Base-by-base conservation (phyloP, 2,797 vertebrate species). In the Poecilia velifera region DNA sequence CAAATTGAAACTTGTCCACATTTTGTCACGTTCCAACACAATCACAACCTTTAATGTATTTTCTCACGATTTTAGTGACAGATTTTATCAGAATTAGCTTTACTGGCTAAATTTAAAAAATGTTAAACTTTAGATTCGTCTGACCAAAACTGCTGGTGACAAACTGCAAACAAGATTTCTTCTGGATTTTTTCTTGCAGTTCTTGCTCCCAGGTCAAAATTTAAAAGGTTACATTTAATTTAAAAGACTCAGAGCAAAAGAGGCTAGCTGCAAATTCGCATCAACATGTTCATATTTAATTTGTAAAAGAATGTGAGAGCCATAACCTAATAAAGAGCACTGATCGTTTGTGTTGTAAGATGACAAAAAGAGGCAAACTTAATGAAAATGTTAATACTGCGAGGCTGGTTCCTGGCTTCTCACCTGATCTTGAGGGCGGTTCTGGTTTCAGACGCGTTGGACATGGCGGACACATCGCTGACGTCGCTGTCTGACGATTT, bases 401-500 rank as follows among this genome's bases (percentile, higher is more conserved):
- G 10, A 66, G 36, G 64, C 20, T 22, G 20, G 36, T 41, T 39
- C 9, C 66, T 43, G 66, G n/a, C 46, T 18, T 6, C 86, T 95
- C 92, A 98, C 98, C 97, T 98, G 88, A 97, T 97, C 89, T 93
- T 97, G 89, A 93, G 95, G 91, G 91, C 96, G 39, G 96, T 94
- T 84, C 96, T 92, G 0, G 95, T 95, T 1, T 97, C 97, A 84
- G 97, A 98, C 6, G 97, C 95, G 0, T 95, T 97, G 16, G 97
- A 97, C 87, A 97, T 95, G 77, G 97, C 97, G 0, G 97, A 98
- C 83, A 97, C 94, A 9, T 99, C 97, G 57, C 97, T 99, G 85
- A 99, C 95, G 70, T 99, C 97, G 13, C 97, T 98, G 95, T 98
- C 97, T 10, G 97, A 98, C 0, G 97, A 98, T 88, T 96, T 98